phyloP scores from a whole-genome alignment of 2,113 vertebrate species.

The Pagrus major region DNA sequence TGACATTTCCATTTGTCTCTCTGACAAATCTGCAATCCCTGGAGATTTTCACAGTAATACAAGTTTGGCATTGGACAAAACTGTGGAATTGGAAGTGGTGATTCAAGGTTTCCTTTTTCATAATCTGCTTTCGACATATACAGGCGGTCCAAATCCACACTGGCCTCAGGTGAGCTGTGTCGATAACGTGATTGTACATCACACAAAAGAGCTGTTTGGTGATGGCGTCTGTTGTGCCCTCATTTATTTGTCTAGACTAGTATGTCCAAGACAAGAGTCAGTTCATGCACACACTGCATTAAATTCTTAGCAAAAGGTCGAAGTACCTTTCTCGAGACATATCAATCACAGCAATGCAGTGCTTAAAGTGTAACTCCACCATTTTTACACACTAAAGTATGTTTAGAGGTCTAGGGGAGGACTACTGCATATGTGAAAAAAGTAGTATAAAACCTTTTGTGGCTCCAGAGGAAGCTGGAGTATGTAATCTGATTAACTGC shows the following conservation, averaged over 20 bases:
- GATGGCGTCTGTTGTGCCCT: not conserved
- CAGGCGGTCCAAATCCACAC: not conserved
- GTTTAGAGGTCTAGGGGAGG: too few relatives aligned
- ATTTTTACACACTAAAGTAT: too few relatives aligned
- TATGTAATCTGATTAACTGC: too few relatives aligned
- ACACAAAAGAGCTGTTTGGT: not conserved
- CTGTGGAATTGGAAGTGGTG: not conserved
- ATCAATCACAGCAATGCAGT: too few relatives aligned
- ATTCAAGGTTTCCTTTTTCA: not conserved
- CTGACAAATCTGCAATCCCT: not conserved
- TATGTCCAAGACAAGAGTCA: too few relatives aligned
- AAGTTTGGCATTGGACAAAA: constrained; percentile 7
- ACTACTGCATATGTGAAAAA: too few relatives aligned
- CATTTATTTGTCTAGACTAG: not conserved
- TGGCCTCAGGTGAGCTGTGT: constrained; percentile 9
- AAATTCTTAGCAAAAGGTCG: too few relatives aligned
- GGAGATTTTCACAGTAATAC: not conserved
- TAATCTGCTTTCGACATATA: not conserved
- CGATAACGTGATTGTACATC: not conserved
- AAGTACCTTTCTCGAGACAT: too few relatives aligned
- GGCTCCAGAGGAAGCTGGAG: too few relatives aligned
- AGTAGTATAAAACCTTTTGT: too few relatives aligned
- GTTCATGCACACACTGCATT: too few relatives aligned
- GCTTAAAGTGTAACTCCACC: too few relatives aligned
- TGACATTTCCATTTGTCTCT: constrained; percentile 56